Percentiles rank a stretch among this genome's conserved stretches.
Conservation (phyloP, 2,113 vertebrate genomes). For the Merops nubicus region DNA sequence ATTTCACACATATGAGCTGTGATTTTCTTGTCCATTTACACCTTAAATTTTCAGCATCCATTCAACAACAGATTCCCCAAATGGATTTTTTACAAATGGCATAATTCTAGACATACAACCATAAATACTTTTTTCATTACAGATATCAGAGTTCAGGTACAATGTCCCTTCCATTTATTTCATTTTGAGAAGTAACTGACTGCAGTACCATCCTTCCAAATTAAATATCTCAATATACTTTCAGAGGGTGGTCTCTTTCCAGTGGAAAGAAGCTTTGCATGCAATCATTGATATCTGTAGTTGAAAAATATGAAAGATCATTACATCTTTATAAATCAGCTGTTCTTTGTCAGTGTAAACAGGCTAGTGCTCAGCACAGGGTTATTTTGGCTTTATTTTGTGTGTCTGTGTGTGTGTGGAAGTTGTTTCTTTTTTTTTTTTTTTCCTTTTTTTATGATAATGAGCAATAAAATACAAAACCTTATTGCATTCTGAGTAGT, state of each 20-base stretch:
- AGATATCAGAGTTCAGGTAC: not conserved
- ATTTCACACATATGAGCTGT: not conserved
- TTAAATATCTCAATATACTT: not conserved
- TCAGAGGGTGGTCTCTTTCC: not conserved
- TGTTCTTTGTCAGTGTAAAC: not conserved
- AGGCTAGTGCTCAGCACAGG: not conserved
- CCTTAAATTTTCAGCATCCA: not conserved
- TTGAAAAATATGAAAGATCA: not conserved
- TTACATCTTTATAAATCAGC: not conserved
- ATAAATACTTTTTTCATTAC: not conserved
- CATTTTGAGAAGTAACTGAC: slow-evolving; percentile 4
- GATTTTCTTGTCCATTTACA: not conserved
- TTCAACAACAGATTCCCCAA: slow-evolving; percentile 12
- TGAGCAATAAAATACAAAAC: not conserved
- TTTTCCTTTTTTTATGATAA: not conserved
- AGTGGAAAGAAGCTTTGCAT: not conserved
- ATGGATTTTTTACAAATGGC: not conserved
- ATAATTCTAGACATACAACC: not conserved
- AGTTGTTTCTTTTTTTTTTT: not conserved
- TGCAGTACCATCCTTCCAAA: not conserved
- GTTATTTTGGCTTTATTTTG: not conserved
- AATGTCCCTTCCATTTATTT: not conserved
- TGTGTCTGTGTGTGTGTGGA: not conserved
- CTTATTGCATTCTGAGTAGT: not conserved
- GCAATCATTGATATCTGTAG: not conserved